phyloP scores from a whole-genome alignment of 2,888 invertebrate genomes.

The Clitarchus hookeri region DNA sequence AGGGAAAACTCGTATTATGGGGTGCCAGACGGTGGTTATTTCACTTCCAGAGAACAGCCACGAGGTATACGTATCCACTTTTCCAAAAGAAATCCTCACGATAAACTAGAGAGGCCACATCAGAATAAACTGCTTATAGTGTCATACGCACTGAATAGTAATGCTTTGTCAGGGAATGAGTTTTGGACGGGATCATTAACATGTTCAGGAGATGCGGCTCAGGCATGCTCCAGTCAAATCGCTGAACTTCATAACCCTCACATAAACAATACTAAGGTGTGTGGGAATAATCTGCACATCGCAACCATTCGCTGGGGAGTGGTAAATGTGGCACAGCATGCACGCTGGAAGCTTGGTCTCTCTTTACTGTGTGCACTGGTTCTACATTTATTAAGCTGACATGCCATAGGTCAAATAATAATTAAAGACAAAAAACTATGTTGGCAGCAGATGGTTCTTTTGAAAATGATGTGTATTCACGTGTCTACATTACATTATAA shows the following conservation, averaged over 20 bases:
- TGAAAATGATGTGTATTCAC: too few species aligned
- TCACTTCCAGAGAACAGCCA: conserved; percentile 41
- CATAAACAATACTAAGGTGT: conserved; percentile 58
- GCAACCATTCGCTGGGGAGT: conserved; percentile 54
- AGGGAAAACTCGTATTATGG: conserved; percentile 56
- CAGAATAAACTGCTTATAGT: conserved; percentile 62
- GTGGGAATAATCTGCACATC: conserved; percentile 58
- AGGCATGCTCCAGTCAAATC: conserved; percentile 65
- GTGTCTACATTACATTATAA: too few species aligned
- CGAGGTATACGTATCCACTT: conserved; percentile 60
- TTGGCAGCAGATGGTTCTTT: too few species aligned
- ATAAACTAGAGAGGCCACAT: conserved; percentile 55
- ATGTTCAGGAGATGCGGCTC: conserved; percentile 65
- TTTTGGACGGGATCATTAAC: conserved; percentile 65
- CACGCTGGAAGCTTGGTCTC: background rate
- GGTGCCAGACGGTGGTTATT: conserved; percentile 55
- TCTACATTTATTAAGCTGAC: background rate
- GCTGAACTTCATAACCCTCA: conserved; percentile 65
- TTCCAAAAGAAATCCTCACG: conserved; percentile 62
- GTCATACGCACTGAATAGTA: conserved; percentile 75
- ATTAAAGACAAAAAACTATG: too few species aligned
- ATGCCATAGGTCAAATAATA: too few species aligned
- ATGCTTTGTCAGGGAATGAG: conserved; percentile 74
- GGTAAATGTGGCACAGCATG: conserved; percentile 52
- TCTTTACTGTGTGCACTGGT: background rate